Conservation (phyloP, 2,797 vertebrate species). For the Pempheris klunzingeri region DNA sequence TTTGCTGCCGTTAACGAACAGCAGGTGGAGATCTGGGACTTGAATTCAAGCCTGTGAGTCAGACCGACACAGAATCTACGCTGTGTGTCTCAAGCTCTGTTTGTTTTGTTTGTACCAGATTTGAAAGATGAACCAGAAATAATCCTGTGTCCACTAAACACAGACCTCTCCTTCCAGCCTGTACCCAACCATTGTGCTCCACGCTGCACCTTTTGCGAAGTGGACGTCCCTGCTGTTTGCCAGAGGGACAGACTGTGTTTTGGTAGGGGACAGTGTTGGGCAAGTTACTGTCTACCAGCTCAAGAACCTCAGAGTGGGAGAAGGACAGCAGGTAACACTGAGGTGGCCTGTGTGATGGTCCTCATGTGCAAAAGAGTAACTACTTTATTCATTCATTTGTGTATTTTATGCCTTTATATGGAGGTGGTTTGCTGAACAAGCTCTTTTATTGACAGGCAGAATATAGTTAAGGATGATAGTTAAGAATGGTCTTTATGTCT, state of each 20-base stretch:
- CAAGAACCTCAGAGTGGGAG: slow-evolving; percentile 76
- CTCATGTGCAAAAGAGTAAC: not conserved
- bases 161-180: slow-evolving; percentile 76
- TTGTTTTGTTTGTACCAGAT: not conserved
- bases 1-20: slow-evolving; percentile 86
- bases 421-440: not conserved
- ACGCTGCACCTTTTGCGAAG: slow-evolving; percentile 75
- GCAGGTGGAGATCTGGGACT: slow-evolving; percentile 92
- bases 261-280: slow-evolving; percentile 90
- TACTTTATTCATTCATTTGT: not conserved
- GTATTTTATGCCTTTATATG: not conserved
- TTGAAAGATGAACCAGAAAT: not conserved
- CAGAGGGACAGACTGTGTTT: slow-evolving; percentile 84
- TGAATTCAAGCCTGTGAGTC: slow-evolving; percentile 88
- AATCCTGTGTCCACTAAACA: not conserved
- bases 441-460: not conserved
- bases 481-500: not conserved
- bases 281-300: slow-evolving; percentile 88
- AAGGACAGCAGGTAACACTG: slow-evolving; percentile 76
- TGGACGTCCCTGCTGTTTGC: slow-evolving; percentile 88
- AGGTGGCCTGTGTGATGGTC: not conserved
- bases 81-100: not conserved
- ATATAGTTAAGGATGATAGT: not conserved
- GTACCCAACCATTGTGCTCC: slow-evolving; percentile 82
- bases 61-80: not conserved